Base-by-base conservation (phyloP, 2,797 vertebrate species). In the Sebastes hubbsi region DNA sequence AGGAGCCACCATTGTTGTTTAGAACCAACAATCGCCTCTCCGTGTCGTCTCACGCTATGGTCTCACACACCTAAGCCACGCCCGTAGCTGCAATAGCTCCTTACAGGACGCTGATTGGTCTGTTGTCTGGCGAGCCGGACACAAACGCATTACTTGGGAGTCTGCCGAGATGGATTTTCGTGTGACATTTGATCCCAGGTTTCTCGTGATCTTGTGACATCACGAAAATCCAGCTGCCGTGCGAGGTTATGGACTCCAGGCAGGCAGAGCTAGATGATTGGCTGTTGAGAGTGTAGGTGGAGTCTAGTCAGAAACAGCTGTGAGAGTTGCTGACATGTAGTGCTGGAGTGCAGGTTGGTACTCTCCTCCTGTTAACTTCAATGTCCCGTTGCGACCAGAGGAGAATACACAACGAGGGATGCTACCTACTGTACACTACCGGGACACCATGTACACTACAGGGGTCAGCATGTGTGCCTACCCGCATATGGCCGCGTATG, bases 341-440 rank as follows among this genome's bases (percentile, higher is more conserved):
- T 8, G 59, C 79, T 68, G 77, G 76, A 81, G 83, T 78, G 84
- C 85, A 88, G 89, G 88, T 92, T 80, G 83, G 34, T 59, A 77
- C 75, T 93, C 86, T 78, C 77, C 74, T 90, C 66, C 63, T 69
- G 87, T 92, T 88, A 92, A 67, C 78, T 83, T 94, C 90, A 94
- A 84, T 62, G 90, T 93, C 92, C 69, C 1, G 56, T 69, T 65
- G 69, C 74, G 75, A 88, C 75, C 72, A 55, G 79, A 86, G 83
- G 77, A 89, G 72, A 87, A 90, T 78, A 84, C 84, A 82, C 68
- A 88, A 84, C 27, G 14, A 67, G 62, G 52, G 54, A 67, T 4
- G 66, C 73, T 69, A 36, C 73, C 34, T 27, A 55, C 75, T 65
- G 77, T 71, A 14, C 63, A 13, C 30, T 49, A 82, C 65, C 78